Conservation (phyloP, 2,888 invertebrate genomes). For the Hyposoter didymator region DNA sequence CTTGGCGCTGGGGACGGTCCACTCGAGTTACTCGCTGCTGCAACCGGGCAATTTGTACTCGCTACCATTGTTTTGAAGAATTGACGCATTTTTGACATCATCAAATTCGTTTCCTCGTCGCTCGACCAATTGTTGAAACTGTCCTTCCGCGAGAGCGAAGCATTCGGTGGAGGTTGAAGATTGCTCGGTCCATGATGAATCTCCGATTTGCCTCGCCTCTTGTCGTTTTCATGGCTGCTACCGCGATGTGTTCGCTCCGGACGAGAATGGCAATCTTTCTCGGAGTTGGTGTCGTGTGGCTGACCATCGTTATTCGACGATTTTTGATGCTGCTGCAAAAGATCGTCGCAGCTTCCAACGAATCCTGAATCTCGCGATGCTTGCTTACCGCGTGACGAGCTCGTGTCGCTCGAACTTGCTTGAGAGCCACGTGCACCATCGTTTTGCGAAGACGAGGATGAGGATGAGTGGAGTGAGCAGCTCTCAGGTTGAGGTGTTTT, state of each 20-base stretch:
- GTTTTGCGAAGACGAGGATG: conserved; percentile 64
- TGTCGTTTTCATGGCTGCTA: conserved; percentile 43
- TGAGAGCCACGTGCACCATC: conserved; percentile 73
- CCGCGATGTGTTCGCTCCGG: conserved; percentile 53
- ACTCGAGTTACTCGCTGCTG: conserved; percentile 72
- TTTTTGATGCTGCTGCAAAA: conserved; percentile 89
- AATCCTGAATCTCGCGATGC: conserved; percentile 95
- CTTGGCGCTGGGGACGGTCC: conserved; percentile 86
- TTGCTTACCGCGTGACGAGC: conserved; percentile 88
- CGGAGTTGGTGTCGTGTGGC: conserved; percentile 64
- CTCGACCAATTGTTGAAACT: conserved; percentile 98
- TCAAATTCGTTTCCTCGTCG: conserved; percentile 96
- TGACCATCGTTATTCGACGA: conserved; percentile 61
- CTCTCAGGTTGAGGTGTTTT: conserved; percentile 89
- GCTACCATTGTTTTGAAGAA: conserved; percentile 97
- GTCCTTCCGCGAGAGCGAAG: conserved; percentile 91
- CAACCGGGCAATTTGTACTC: conserved; percentile 83
- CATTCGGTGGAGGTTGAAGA: conserved; percentile 86
- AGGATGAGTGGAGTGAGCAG: conserved; percentile 59
- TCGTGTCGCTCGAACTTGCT: conserved; percentile 74
- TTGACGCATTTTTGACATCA: conserved; percentile 97
- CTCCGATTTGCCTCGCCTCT: conserved; percentile 57
- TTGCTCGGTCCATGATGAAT: conserved; percentile 73
- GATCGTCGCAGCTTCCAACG: conserved; percentile 94
- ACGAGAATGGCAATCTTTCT: conserved; percentile 65